phyloP scores from a whole-genome alignment of 2,113 vertebrate species.

The Puntigrus tetrazona region DNA sequence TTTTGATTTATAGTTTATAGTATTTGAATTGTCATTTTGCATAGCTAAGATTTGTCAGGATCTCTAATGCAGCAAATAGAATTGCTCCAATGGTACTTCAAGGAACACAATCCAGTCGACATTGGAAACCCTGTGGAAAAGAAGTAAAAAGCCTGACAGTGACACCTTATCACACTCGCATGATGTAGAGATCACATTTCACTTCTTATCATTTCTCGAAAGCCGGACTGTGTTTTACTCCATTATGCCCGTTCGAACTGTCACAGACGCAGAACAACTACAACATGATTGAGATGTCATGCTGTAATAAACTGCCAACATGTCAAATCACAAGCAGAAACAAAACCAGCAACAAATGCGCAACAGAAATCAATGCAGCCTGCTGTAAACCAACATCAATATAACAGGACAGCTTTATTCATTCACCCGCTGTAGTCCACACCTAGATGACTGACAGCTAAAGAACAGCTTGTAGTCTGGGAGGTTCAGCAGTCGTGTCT shows the following conservation, averaged over 20 bases:
- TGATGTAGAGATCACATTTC: background rate
- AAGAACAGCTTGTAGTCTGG: constrained; percentile 4
- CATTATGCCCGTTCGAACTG: background rate
- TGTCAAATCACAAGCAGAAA: background rate
- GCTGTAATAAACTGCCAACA: constrained; percentile 13
- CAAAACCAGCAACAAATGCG: constrained; percentile 8
- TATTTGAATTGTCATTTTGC: background rate
- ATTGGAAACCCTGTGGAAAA: background rate
- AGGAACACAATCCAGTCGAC: background rate
- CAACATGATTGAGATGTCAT: background rate
- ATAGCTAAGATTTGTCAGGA: background rate
- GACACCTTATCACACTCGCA: background rate
- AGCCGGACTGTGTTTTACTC: background rate
- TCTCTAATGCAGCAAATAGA: background rate
- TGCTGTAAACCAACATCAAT: constrained; percentile 7
- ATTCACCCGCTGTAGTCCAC: background rate
- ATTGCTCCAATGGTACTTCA: background rate
- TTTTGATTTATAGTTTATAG: too few species aligned
- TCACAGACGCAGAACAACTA: background rate
- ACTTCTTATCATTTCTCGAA: constrained; percentile 1
- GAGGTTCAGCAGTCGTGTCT: background rate
- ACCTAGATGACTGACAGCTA: constrained; percentile 20
- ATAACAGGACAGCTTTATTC: background rate
- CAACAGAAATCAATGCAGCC: constrained; percentile 5
- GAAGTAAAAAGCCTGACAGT: background rate